phyloP scores from a whole-genome alignment of 2,888 invertebrate genomes.

The Bhutanitis thaidina region DNA sequence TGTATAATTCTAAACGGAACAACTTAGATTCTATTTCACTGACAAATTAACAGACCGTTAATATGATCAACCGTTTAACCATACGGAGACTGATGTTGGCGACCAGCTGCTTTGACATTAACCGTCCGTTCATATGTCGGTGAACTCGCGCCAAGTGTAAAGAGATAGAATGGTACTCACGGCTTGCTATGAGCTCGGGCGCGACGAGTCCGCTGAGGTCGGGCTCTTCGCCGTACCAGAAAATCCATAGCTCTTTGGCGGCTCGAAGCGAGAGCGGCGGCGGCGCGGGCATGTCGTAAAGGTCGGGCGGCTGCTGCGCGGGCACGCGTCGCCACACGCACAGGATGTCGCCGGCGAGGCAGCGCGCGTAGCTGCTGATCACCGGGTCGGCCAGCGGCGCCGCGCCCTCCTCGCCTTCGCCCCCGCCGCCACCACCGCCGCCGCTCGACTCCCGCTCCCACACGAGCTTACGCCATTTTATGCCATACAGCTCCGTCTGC shows the following conservation, averaged over 20 bases:
- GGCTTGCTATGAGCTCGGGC: slow-evolving; percentile 90
- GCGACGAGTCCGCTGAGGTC: slow-evolving; percentile 91
- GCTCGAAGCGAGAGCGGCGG: slow-evolving; percentile 91
- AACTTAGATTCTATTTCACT: too few relatives aligned
- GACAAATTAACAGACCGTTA: too few relatives aligned
- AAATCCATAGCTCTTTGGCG: slow-evolving; percentile 99
- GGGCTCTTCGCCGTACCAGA: slow-evolving; percentile 99
- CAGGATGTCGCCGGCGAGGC: slow-evolving; percentile 95
- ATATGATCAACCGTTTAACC: too few relatives aligned
- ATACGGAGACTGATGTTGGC: too few relatives aligned
- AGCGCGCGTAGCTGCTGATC: slow-evolving; percentile 93
- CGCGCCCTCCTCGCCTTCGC: slow-evolving; percentile 66
- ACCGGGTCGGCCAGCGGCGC: slow-evolving; percentile 94
- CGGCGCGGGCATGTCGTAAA: slow-evolving; percentile 78
- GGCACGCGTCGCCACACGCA: slow-evolving; percentile 98
- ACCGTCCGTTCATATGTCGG: too few relatives aligned
- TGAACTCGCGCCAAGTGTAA: too few relatives aligned
- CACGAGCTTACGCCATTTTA: slow-evolving; percentile 98
- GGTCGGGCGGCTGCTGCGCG: slow-evolving; percentile 70
- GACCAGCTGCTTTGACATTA: too few relatives aligned
- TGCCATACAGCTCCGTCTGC: slow-evolving; percentile 99
- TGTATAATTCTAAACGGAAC: too few relatives aligned
- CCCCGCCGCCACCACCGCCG: slow-evolving; percentile 53
- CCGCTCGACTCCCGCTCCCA: slow-evolving; percentile 84
- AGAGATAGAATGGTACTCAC: slow-evolving; percentile 80